Evolutionary conservation across 1,140 invertebrate genomes (phyloP), one percentile per base, ranked within the genome.

Genomic region (Rhopalosiphum maidis): DNA sequence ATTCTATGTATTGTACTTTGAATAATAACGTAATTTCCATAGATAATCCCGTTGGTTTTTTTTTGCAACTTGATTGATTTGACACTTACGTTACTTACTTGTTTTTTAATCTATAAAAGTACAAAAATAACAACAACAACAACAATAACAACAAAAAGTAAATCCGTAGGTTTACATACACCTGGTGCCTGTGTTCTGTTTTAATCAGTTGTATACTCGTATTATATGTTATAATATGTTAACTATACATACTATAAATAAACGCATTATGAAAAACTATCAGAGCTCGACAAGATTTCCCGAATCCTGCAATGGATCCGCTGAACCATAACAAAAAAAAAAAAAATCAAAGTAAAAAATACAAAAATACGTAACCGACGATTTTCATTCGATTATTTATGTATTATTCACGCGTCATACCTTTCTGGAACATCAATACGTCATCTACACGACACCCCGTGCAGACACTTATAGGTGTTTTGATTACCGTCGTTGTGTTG

Each of bases 351-450:
- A 77, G 30, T 77, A 77, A 77, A 68, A 77, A 77, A 77, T n/a
- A n/a, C 60, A 77, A 68, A 77, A 77, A 77, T n/a, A n/a, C 60
- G 5, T 77, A 77, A 77, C 60, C 30, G n/a, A 77, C 60, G n/a
- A 77, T 77, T n/a, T 77, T 77, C 30, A 77, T 77, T 77, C 30
- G 60, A 77, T 77, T 77, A 77, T 77, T 77, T n/a, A n/a, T n/a
- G 15, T n/a, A 68, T 77, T 77, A 77, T n/a, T 77, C 30, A 77
- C 60, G 60, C 15, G 15, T 77, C n/a, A 18, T 77, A 35, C n/a
- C 15, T 77, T 77, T 77, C 15, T 77, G 25, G 23, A 77, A 77
- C 60, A 77, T 77, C 60, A 77, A 77, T 77, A 77, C 60, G 60
- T 77, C 60, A 77, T 77, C 15, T 35, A 68, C 60, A 77, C 30